phyloP scores from a whole-genome alignment of 2,888 invertebrate species.

The Drosophila sordidapex region DNA sequence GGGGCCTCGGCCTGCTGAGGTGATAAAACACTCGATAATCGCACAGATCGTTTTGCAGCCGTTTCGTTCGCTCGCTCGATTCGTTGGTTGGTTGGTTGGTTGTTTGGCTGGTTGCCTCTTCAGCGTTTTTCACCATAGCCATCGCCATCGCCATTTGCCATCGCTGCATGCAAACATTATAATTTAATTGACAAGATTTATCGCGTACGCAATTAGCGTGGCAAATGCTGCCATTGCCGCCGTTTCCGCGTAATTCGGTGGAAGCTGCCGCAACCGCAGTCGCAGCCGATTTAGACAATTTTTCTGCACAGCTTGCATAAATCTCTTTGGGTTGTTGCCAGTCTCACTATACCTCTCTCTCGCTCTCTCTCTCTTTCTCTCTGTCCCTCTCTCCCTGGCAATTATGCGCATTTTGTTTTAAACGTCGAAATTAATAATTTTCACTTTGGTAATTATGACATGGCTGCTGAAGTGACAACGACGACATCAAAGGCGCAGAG shows the following conservation, averaged over 20 bases:
- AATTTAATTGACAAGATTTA: constrained; percentile 85
- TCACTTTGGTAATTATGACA: constrained; percentile 82
- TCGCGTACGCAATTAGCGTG: constrained; percentile 84
- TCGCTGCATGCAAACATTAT: constrained; percentile 83
- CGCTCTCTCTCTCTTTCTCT: background rate
- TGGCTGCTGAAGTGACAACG: constrained; percentile 79
- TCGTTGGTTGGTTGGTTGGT: background rate
- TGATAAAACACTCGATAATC: constrained; percentile 84
- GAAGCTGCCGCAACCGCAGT: constrained; percentile 52
- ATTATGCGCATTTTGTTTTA: constrained; percentile 81
- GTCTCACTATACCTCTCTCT: background rate
- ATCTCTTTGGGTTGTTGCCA: constrained; percentile 50
- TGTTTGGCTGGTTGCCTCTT: constrained; percentile 63
- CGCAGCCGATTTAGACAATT: constrained; percentile 74
- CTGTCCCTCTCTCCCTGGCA: constrained; percentile 54
- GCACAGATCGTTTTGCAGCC: constrained; percentile 80
- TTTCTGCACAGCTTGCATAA: constrained; percentile 77
- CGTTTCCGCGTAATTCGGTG: constrained; percentile 80
- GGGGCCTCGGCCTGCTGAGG: constrained; percentile 58
- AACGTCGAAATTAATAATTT: constrained; percentile 82
- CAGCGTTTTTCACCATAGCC: constrained; percentile 61
- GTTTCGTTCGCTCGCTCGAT: constrained; percentile 4
- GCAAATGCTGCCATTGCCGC: constrained; percentile 73
- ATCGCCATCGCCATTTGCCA: constrained; percentile 38
- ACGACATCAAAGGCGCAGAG: constrained; percentile 74